Base-by-base conservation (phyloP, 2,797 vertebrate genomes). In the Adrianichthys oophorus region DNA sequence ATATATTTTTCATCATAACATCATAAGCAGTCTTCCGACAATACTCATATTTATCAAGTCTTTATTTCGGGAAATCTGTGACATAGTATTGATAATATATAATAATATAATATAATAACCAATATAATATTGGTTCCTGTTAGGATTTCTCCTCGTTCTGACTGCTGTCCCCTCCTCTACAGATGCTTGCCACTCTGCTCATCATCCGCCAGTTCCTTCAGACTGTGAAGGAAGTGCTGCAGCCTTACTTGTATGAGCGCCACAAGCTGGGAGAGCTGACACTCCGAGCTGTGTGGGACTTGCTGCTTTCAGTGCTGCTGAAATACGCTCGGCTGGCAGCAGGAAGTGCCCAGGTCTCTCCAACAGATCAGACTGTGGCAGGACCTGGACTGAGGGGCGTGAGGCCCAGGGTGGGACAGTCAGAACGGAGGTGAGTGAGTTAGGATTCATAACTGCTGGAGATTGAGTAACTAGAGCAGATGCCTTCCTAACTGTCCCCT, bases 131-230 rank as follows among this genome's bases (percentile, higher is more conserved):
- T n/a, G 23, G 16, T 46, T 23, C 14, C n/a, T 16, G 29, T 15
- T 54, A 15, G 56, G 6, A 52, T 61, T 8, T n/a, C n/a, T 65
- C 10, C 0, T 0, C 29, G 4, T 32, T 43, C 4, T 47, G 41
- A 56, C 24, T 45, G 13, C 43, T 54, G n/a, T 42, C 48, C 4
- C 67, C 15, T 68, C 23, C 45, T 49, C 4, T 49, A 7, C 80
- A 99, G 97, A 99, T 96, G 96, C 89, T 98, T 89, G 97, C 97
- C 81, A 98, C 96, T 18, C 92, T 99, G 73, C 94, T 99, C 84
- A 94, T 99, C 85, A 98, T 97, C 16, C 95, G 96, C 17, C 97
- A 99, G 90, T 94, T 98, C 83, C 91, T 99, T 76, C 96, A 97
- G 87, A 98, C 98, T 23, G 74, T 98, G 68, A 94, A 96, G 41